These are phyloP conservation scores for Hyperopisus bebe DNA, from an alignment of 2,113 vertebrate species.

Conservation along the genomic window DNA sequence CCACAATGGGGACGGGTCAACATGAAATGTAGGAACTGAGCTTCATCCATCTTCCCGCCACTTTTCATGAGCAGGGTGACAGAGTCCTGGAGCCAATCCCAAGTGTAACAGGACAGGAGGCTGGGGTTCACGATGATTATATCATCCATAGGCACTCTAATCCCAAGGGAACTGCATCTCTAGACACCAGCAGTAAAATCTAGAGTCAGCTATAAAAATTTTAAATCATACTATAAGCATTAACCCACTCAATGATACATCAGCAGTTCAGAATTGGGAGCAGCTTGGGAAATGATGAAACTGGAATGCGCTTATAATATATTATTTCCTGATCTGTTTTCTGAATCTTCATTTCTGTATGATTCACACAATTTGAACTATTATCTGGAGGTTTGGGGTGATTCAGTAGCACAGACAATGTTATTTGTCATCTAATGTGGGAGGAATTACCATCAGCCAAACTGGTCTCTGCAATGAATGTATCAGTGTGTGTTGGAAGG, in stretches of 20 bases:
- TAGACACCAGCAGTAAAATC: neutral
- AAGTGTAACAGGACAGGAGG: neutral
- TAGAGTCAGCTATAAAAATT: neutral
- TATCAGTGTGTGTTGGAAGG: neutral
- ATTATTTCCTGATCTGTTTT: slow-evolving; percentile 15
- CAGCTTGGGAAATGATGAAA: neutral
- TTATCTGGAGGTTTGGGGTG: neutral
- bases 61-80: neutral
- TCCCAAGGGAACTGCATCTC: neutral
- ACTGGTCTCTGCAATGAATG: slow-evolving; percentile 1
- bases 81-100: neutral
- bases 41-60: neutral
- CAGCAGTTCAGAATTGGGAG: neutral
- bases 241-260: neutral
- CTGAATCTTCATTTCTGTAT: neutral
- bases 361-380: neutral
- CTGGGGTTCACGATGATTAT: neutral
- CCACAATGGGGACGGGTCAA: neutral
- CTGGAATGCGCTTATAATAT: neutral
- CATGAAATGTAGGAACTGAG: neutral
- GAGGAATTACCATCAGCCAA: slow-evolving; percentile 8
- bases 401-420: slow-evolving; percentile 9
- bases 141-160: neutral
- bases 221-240: neutral
- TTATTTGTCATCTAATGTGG: slow-evolving; percentile 4